phyloP scores from a whole-genome alignment of 2,113 vertebrate species.

The Lonchura striata region DNA sequence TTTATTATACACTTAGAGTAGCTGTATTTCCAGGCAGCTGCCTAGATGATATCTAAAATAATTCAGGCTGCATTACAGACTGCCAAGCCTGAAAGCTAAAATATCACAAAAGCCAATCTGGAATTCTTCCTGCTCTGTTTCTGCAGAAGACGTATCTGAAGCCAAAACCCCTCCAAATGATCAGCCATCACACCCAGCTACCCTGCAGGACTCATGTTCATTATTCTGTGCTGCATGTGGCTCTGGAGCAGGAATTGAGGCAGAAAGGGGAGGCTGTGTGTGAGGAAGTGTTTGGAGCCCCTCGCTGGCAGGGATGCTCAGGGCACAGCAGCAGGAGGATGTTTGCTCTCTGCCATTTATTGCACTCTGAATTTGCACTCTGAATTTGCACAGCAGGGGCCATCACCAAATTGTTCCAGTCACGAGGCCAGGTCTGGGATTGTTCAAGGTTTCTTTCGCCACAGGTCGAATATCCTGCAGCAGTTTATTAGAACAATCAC shows the following conservation, averaged over 20 bases:
- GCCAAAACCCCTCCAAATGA: background rate
- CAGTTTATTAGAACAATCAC: background rate
- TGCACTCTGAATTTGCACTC: background rate
- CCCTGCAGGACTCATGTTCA: background rate
- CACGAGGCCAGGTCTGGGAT: background rate
- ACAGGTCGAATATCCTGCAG: background rate
- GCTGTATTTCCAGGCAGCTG: background rate
- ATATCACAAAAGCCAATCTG: background rate
- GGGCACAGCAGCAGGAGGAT: background rate
- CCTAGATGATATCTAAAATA: background rate
- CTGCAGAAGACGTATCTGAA: background rate
- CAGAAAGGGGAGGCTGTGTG: background rate
- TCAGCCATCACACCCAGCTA: background rate
- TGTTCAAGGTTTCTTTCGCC: background rate
- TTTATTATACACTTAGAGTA: background rate
- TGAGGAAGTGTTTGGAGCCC: background rate
- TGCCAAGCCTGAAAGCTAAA: background rate
- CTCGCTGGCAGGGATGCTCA: rapidly evolving
- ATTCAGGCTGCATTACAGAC: background rate
- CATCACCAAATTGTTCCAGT: background rate
- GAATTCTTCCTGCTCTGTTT: background rate
- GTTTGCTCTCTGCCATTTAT: background rate
- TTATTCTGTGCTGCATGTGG: background rate
- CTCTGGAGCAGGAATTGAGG: background rate
- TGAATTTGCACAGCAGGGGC: background rate